Evolutionary conservation across 53 echinoderm and acorn worm genomes (phyloP), one percentile per base, ranked within the genome.

Genomic region (Temnopleurus reevesii): DNA sequence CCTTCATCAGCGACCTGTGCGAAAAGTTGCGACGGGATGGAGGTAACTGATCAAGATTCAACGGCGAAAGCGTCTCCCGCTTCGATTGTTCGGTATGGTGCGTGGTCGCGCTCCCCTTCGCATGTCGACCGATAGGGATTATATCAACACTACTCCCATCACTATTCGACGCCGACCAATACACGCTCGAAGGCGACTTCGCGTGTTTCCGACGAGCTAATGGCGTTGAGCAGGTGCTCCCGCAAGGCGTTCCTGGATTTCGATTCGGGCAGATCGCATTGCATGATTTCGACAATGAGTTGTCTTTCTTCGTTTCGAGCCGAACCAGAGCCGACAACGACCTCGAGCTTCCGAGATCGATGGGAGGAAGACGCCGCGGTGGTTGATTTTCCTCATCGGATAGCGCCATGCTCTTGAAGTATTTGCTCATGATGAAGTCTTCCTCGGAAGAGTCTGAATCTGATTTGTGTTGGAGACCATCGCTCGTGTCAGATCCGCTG

Each of bases 311-410:
- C 41, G 27, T 35, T 15, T 60, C 86, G 28, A 46, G 45, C 59
- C 61, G 43, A 8, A 61, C 41, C 25, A 85, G 59, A 3, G 86
- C 86, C 4, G 86, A 85, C 59, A 85, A 46, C 63, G 86, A 85
- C 18, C 86, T n/a, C 2, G 58, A 43, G 26, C 86, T 60, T 24
- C 61, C 61, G 1, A 25, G 59, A 0, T 60, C 43, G 43, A 85
- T 60, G 27, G 61, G 7, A 9, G 86, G 86, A 21, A 85, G 61
- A 41, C 46, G 26, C 19, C 5, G 15, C 8, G 29, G 28, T 23
- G 79, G 30, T 46, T 25, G 51, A 1, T 49, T 45, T 12, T 85
- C 86, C 13, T 83, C 83, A 19, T 85, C 59, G 2, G 86, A 41
- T 45, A 85, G 61, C 12, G 43, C 19, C 45, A 85, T 24, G 21